A percentile compares a stretch with the other conserved stretches of the same genome.
Conservation (phyloP, 1,140 invertebrate genomes). For the Zophobas atratus region DNA sequence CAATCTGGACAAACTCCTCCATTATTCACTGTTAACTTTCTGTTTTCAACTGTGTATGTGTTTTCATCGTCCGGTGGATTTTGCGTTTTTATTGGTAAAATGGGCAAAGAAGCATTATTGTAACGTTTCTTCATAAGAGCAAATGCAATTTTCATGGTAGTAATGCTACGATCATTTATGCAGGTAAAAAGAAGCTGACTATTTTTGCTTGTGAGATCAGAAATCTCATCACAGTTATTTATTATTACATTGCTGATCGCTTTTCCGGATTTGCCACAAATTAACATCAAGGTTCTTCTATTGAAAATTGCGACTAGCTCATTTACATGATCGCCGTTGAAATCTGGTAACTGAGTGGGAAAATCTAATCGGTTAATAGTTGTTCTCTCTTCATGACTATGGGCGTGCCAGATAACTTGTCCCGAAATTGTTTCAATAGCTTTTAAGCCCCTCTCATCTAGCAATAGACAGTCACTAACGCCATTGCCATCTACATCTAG, state of each 20-base stretch:
- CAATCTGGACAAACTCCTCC: constrained; percentile 57
- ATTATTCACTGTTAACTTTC: constrained; percentile 55
- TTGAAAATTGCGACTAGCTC: constrained; percentile 78
- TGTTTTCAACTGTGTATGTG: constrained; percentile 40
- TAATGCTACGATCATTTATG: not conserved
- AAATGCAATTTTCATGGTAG: constrained; percentile 21
- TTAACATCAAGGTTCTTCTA: constrained; percentile 73
- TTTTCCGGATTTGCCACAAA: constrained; percentile 76
- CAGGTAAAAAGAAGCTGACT: constrained; percentile 46
- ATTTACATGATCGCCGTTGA: constrained; percentile 78
- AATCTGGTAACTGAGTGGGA: constrained; percentile 79
- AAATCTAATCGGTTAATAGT: constrained; percentile 73
- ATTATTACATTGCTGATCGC: constrained; percentile 66
- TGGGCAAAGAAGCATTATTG: constrained; percentile 18
- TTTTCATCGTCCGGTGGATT: not conserved
- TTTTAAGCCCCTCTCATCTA: constrained; percentile 79
- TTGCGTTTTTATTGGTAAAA: constrained; percentile 15
- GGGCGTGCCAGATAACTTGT: constrained; percentile 76
- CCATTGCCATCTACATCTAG: constrained; percentile 80
- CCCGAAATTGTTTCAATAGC: constrained; percentile 81
- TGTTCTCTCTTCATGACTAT: constrained; percentile 65
- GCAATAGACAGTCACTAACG: constrained; percentile 80
- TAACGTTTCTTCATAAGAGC: constrained; percentile 32
- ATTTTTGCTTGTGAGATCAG: not conserved
- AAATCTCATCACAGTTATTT: constrained; percentile 39